Evolutionary conservation across 2,888 invertebrate species (phyloP), one percentile per base, ranked within the genome.

Genomic region (Imbricaverruca yamaguchii): DNA sequence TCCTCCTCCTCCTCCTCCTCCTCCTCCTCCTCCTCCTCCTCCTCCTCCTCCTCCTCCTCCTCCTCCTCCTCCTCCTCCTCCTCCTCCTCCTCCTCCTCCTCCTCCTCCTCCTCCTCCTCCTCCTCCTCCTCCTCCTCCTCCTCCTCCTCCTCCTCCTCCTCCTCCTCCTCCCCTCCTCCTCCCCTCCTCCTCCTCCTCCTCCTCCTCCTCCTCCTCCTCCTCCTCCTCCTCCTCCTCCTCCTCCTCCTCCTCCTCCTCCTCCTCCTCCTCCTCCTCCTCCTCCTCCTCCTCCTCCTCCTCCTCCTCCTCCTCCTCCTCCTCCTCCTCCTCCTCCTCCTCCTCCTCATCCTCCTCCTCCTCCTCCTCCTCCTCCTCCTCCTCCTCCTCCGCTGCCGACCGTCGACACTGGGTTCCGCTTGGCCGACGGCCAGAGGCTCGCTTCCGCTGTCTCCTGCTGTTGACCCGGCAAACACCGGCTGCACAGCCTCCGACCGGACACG

Each of bases 181-280:
- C 74, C 69, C 59, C 55, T 80, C 81, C 67, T 56, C 67, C 81
- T 78, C 81, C 79, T 67, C 67, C 25, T 78, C 81, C 53, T 67
- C 23, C 77, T 74, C 78, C 79, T 23, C 67, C 39, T 78, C 63
- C n/a, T 56, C 55, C 21, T 80, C 67, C 59, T 18, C 21, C 15
- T 23, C 63, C 69, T 25, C 59, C 53, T 65, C 67, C 53, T 18
- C 39, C 18, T 8, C 25, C 69, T 65, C 13, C 18, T 25, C 39
- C 65, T 61, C 63, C 63, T 25, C 57, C 9, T 59, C 39, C 25
- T n/a, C 25, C 18, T 80, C 39, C 23, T 63, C 57, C 80, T 80
- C 39, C 18, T 25, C 57, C 55, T 61, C 80, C 67, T 23, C 39
- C 15, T 25, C 80, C n/a, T 23, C 63, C 65, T 63, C 80, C 11